These are phyloP conservation scores for Bombyx mandarina DNA, from an alignment of 1,140 invertebrate species.

Conservation along the genomic window DNA sequence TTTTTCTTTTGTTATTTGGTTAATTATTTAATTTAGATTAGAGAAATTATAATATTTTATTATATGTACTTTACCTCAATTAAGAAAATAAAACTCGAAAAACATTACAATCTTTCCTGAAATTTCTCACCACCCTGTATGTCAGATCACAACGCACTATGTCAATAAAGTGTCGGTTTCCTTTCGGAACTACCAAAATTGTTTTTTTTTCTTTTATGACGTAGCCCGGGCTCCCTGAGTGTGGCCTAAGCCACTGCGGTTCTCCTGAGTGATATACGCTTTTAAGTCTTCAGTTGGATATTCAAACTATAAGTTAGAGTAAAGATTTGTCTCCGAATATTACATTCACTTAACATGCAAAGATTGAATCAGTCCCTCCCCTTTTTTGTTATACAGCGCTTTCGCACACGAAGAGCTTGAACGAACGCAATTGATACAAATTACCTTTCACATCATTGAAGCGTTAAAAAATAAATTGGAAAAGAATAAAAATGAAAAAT, in stretches of 20 bases:
- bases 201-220: constrained; percentile 41
- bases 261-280: no score
- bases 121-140: constrained; percentile 16
- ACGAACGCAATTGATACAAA: constrained; percentile 37
- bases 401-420: background rate
- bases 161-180: constrained; percentile 43
- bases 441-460: constrained; percentile 44
- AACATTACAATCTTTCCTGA: no score
- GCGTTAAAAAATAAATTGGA: constrained; percentile 40
- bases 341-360: no score
- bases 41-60: no score
- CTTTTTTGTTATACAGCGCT: background rate
- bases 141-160: constrained; percentile 26
- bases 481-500: constrained; percentile 34
- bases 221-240: constrained; percentile 12
- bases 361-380: background rate
- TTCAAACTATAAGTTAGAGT: no score
- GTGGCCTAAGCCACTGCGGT: background rate
- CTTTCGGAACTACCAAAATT: constrained; percentile 11
- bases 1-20: no score
- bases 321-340: no score
- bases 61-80: no score
- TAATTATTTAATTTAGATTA: no score
- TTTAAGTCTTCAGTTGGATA: no score
- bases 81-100: no score